These are phyloP conservation scores for Tricholaema leucomelas DNA, from an alignment of 2,113 vertebrate genomes.

Conservation along the genomic window DNA sequence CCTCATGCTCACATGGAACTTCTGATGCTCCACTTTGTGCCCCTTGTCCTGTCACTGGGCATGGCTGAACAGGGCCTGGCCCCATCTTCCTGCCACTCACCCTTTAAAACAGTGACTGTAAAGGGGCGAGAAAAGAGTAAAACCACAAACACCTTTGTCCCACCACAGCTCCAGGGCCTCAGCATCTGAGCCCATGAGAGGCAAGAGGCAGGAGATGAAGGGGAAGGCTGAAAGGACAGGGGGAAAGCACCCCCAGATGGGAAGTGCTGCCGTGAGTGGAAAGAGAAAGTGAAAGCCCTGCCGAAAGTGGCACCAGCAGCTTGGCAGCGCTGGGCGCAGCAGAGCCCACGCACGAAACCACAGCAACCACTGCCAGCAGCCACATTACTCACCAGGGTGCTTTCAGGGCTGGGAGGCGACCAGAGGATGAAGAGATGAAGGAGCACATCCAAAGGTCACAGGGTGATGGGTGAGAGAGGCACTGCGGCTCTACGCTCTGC, in stretches of 20 bases:
- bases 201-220: accelerated
- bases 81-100: too few relatives aligned
- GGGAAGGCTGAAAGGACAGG: accelerated
- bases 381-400: background rate
- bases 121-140: background rate
- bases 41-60: too few relatives aligned
- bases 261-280: background rate
- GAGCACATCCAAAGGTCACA: background rate
- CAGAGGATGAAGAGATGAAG: background rate
- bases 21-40: too few relatives aligned
- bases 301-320: background rate
- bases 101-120: accelerated
- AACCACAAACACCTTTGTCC: background rate
- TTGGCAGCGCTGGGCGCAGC: background rate
- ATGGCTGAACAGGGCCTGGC: too few relatives aligned
- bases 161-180: background rate
- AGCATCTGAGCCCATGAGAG: accelerated
- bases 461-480: background rate
- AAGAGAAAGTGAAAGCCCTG: background rate
- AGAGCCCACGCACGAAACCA: background rate
- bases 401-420: background rate
- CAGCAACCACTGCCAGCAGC: background rate
- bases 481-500: background rate
- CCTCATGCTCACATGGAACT: too few relatives aligned
- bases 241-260: background rate